A percentile compares a stretch with the other conserved stretches of the same genome.
These are phyloP conservation scores for Hylia prasina DNA, from an alignment of 2,113 vertebrate genomes.

Conservation along the genomic window DNA sequence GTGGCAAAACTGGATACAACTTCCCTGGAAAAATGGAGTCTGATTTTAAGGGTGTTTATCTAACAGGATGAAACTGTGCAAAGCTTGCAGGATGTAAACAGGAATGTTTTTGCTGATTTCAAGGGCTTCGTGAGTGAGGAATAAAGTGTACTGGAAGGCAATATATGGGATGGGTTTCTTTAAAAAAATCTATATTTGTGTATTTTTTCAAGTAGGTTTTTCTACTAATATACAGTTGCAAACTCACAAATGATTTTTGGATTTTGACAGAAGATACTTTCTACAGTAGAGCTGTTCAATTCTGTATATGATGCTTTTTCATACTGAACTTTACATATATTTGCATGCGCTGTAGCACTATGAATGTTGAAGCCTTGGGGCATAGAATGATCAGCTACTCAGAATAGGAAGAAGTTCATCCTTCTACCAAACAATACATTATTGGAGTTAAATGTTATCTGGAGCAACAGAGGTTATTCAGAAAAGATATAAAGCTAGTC, in stretches of 20 bases:
- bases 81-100: neutral
- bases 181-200: neutral
- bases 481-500: neutral
- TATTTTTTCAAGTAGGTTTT: neutral
- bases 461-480: neutral
- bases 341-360: neutral
- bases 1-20: neutral
- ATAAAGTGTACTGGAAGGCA: neutral
- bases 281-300: neutral
- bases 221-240: neutral
- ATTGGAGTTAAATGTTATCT: neutral
- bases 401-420: neutral
- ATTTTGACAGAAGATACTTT: neutral
- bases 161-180: neutral
- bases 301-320: neutral
- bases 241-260: neutral
- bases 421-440: neutral
- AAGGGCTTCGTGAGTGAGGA: neutral
- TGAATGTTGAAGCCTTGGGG: neutral
- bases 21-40: constrained; percentile 15
- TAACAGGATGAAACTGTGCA: constrained; percentile 25
- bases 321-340: neutral
- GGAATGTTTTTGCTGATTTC: neutral
- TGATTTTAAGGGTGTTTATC: constrained; percentile 1
- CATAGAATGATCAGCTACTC: neutral